Conservation (phyloP, 2,113 vertebrate species). For the Vulpes lagopus region DNA sequence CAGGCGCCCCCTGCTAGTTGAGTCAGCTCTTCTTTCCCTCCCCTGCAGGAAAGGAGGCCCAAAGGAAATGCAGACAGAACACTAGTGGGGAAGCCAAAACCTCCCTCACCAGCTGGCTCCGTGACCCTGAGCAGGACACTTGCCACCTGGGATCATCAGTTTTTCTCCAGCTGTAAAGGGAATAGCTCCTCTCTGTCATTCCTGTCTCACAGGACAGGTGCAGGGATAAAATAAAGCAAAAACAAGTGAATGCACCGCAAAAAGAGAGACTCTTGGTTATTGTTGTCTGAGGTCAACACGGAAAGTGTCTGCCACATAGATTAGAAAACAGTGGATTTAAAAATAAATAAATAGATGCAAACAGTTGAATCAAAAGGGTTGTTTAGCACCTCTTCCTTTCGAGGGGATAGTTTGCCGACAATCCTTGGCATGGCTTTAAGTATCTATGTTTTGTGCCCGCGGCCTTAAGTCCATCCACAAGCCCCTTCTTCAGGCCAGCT, state of each 20-base stretch:
- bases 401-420: not conserved
- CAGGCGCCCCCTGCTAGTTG: conserved; percentile 62
- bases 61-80: accelerated
- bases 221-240: conserved; percentile 22
- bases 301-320: not conserved
- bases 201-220: not conserved
- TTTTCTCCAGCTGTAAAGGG: not conserved
- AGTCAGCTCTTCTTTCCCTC: not conserved
- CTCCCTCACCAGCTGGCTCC: accelerated
- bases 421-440: not conserved
- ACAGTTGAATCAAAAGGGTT: not conserved
- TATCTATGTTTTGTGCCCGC: too few relatives aligned
- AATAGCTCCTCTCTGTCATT: not conserved
- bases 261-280: not conserved
- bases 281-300: not conserved
- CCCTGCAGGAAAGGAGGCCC: accelerated
- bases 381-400: not conserved
- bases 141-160: not conserved
- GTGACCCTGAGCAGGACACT: not conserved
- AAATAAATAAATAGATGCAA: not conserved
- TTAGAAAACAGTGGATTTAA: not conserved
- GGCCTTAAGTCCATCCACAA: not conserved
- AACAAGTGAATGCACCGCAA: not conserved
- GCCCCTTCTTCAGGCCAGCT: not conserved
- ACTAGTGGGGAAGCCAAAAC: not conserved